These are phyloP conservation scores for Noctilio leporinus DNA, from an alignment of 2,113 vertebrate species.

Conservation along the genomic window DNA sequence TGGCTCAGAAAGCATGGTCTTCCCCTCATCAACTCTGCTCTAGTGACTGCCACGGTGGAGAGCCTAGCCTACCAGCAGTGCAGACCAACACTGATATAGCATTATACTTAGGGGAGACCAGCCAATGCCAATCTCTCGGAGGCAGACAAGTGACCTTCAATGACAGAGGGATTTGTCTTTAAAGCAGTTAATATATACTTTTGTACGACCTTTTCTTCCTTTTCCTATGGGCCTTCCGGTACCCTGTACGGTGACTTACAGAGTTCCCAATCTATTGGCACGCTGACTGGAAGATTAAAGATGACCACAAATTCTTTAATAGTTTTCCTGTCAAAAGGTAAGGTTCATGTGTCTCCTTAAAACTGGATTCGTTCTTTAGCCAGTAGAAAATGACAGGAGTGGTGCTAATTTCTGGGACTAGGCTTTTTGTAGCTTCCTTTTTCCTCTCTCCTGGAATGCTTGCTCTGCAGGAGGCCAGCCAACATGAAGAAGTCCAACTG, in stretches of 20 bases:
- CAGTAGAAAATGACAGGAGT: no score
- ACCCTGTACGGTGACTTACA: background rate
- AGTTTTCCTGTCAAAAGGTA: background rate
- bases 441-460: background rate
- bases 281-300: background rate
- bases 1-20: no score
- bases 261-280: background rate
- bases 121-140: background rate
- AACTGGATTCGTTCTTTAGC: background rate
- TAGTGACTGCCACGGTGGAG: background rate
- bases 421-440: background rate
- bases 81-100: background rate
- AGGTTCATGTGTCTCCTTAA: background rate
- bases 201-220: background rate
- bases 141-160: background rate
- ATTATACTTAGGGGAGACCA: background rate
- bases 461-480: background rate
- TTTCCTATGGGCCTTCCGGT: no score
- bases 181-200: background rate
- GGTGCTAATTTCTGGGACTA: background rate
- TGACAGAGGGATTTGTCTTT: background rate
- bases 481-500: background rate
- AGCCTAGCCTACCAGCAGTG: background rate
- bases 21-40: background rate
- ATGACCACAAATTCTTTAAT: background rate